Conservation (phyloP, 2,113 vertebrate species). For the Nymphicus hollandicus region DNA sequence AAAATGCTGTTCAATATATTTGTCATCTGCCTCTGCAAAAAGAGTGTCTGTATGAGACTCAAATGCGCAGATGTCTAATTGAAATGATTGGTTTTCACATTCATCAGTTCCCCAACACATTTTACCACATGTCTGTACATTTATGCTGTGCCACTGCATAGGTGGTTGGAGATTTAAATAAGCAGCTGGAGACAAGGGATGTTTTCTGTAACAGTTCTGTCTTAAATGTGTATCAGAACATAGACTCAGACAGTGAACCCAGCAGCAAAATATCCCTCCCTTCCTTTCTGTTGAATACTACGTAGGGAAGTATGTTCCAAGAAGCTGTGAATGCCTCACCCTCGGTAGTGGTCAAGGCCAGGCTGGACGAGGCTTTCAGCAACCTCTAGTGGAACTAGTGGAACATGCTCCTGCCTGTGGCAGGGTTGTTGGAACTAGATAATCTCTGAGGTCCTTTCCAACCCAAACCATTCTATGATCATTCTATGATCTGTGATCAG, state of each 20-base stretch:
- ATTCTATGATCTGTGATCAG: background rate
- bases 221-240: background rate
- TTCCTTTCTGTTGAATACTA: background rate
- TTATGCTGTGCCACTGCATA: background rate
- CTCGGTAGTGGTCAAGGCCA: background rate
- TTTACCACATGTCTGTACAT: background rate
- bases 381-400: background rate
- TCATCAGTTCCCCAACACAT: background rate
- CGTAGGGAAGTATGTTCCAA: background rate
- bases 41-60: background rate
- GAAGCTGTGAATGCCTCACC: background rate
- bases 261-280: background rate
- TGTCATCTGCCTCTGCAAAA: background rate
- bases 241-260: background rate
- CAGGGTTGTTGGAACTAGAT: background rate
- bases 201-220: background rate
- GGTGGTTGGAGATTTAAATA: background rate
- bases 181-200: background rate
- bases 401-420: background rate
- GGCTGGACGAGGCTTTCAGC: background rate
- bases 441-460: background rate
- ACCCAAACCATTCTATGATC: background rate
- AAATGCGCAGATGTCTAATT: background rate
- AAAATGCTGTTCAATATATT: background rate
- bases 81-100: background rate